A percentile compares a stretch with the other conserved stretches of the same genome.
Evolutionary conservation across 2,797 vertebrate species (phyloP).

Genomic region (Sebastolobus alascanus): DNA sequence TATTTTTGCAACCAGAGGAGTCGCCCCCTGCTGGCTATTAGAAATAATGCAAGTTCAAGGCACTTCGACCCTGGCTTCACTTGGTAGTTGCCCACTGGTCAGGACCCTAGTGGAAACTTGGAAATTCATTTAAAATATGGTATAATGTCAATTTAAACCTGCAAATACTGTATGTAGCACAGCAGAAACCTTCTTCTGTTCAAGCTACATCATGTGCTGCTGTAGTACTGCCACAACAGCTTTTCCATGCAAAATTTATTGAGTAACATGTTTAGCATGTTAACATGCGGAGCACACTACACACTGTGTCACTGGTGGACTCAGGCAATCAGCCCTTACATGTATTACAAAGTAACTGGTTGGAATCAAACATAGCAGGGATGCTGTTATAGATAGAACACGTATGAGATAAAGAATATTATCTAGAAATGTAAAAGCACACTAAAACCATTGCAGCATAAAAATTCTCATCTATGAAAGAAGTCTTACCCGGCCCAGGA

Average conservation of each 20-base stretch:
- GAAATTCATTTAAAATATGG: neutral
- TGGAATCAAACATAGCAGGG: neutral
- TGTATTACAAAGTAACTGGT: neutral
- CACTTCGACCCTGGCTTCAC: no score
- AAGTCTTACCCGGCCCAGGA: constrained; percentile 90
- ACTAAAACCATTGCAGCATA: neutral
- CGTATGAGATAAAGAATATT: neutral
- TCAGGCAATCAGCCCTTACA: neutral
- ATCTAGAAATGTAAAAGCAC: neutral
- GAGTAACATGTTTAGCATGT: constrained; percentile 8
- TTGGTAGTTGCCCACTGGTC: no score
- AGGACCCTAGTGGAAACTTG: neutral
- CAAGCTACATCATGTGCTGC: neutral
- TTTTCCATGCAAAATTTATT: neutral
- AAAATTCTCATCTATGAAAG: neutral
- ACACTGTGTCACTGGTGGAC: neutral
- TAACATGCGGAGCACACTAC: neutral
- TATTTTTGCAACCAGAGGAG: no score
- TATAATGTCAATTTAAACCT: neutral
- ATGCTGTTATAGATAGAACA: neutral
- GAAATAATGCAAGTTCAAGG: no score
- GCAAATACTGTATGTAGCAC: neutral
- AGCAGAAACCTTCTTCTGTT: neutral
- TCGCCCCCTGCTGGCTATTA: no score
- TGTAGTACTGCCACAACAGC: neutral